These are phyloP conservation scores for Diploscapter pachys DNA, from an alignment of 1,140 invertebrate species.

Conservation along the genomic window DNA sequence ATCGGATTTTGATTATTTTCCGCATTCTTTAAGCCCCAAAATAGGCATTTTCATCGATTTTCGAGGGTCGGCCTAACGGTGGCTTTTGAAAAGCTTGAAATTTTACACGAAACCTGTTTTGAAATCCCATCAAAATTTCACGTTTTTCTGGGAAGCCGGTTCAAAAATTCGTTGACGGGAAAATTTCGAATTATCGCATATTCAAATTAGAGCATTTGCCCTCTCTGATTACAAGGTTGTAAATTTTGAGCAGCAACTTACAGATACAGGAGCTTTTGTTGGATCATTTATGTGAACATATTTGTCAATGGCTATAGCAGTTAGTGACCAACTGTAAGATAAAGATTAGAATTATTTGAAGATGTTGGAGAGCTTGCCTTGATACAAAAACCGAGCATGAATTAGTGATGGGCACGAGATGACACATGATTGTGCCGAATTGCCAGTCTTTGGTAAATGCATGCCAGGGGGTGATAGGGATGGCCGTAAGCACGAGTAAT, in stretches of 20 bases:
- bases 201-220: too few relatives aligned
- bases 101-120: too few relatives aligned
- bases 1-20: too few relatives aligned
- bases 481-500: conserved; percentile 51
- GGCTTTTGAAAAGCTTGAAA: too few relatives aligned
- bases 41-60: too few relatives aligned
- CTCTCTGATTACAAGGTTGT: too few relatives aligned
- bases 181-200: too few relatives aligned
- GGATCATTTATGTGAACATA: conserved; percentile 51
- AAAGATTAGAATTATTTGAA: conserved; percentile 20
- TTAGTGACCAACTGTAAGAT: conserved; percentile 52
- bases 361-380: conserved; percentile 43
- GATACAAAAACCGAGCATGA: conserved; percentile 59
- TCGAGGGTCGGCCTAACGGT: too few relatives aligned
- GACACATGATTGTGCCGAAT: conserved; percentile 56
- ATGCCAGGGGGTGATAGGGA: conserved; percentile 56
- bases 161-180: too few relatives aligned
- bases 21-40: too few relatives aligned
- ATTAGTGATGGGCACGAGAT: conserved; percentile 51
- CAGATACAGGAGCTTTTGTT: conserved; percentile 39
- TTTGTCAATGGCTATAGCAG: conserved; percentile 56
- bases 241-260: background rate
- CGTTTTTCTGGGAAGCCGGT: too few relatives aligned
- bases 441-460: conserved; percentile 53
- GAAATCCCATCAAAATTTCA: too few relatives aligned